Evolutionary conservation across 2,888 invertebrate species (phyloP).

Genomic region (Blomia tropicalis): DNA sequence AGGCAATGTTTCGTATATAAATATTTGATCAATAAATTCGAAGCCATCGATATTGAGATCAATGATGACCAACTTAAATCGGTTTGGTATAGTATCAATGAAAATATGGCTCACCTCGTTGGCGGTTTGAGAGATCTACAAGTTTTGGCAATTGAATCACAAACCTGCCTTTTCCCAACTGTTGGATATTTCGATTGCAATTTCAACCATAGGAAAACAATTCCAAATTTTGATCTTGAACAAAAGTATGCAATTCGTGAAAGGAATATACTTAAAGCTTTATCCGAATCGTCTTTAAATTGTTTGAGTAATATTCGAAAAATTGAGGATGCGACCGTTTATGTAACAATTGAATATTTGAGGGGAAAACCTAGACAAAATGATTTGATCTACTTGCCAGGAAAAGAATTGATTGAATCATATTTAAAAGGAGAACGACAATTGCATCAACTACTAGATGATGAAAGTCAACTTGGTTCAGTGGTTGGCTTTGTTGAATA

Average conservation of each 20-base stretch:
- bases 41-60: slow-evolving; percentile 12
- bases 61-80: slow-evolving; percentile 7
- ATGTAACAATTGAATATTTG: slow-evolving; percentile 1
- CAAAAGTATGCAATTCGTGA: neutral
- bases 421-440: neutral
- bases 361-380: neutral
- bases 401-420: neutral
- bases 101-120: slow-evolving; percentile 21
- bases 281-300: neutral
- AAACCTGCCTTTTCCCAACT: slow-evolving; percentile 7
- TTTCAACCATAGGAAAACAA: neutral
- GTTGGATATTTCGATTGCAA: slow-evolving; percentile 22
- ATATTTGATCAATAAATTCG: neutral
- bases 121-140: slow-evolving; percentile 24
- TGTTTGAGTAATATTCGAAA: slow-evolving; percentile 22
- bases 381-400: neutral
- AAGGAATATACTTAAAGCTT: neutral
- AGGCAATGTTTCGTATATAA: neutral
- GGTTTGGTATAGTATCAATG: slow-evolving; percentile 19
- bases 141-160: slow-evolving; percentile 8
- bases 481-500: slow-evolving; percentile 25
- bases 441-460: neutral
- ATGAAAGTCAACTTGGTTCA: neutral
- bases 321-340: slow-evolving; percentile 2
- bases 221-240: neutral